Evolutionary conservation across 2,797 vertebrate genomes (phyloP).

Genomic region (Enteromius argenteus): DNA sequence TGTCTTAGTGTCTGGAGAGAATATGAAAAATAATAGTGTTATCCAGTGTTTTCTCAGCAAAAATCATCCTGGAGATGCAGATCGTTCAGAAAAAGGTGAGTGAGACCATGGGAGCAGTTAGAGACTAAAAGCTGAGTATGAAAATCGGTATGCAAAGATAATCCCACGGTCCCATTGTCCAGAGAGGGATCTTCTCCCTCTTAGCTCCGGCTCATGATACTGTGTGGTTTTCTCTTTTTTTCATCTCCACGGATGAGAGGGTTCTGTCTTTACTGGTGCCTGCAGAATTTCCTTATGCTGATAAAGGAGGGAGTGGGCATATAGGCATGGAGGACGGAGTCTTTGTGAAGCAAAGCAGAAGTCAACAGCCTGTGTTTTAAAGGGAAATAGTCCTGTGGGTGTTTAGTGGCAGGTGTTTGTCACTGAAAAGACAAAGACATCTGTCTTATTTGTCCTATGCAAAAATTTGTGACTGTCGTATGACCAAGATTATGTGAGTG

Average conservation of each 20-base stretch:
- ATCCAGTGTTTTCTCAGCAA: background rate
- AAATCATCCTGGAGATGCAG: background rate
- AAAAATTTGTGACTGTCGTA: constrained; percentile 14
- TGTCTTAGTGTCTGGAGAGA: background rate
- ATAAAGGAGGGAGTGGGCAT: constrained; percentile 71
- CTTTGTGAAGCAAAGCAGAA: constrained; percentile 64
- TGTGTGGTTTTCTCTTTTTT: constrained; percentile 74
- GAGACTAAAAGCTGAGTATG: constrained; percentile 75
- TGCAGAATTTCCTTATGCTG: constrained; percentile 76
- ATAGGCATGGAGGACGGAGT: constrained; percentile 51
- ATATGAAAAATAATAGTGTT: background rate
- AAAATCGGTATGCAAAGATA: constrained; percentile 83
- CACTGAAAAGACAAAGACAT: constrained; percentile 40
- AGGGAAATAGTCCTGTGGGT: constrained; percentile 43
- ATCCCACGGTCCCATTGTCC: constrained; percentile 69
- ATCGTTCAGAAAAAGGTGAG: background rate
- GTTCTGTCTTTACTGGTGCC: constrained; percentile 73
- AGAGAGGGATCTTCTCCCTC: constrained; percentile 59
- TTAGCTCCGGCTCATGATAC: constrained; percentile 73
- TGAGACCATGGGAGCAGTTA: constrained; percentile 68
- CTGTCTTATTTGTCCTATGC: constrained; percentile 30
- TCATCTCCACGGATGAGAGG: constrained; percentile 73
- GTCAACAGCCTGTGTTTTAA: constrained; percentile 59
- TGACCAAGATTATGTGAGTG: constrained; percentile 19
- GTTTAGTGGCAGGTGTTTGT: constrained; percentile 50